These are phyloP conservation scores for Gobius niger DNA, from an alignment of 2,113 vertebrate genomes.

Conservation along the genomic window DNA sequence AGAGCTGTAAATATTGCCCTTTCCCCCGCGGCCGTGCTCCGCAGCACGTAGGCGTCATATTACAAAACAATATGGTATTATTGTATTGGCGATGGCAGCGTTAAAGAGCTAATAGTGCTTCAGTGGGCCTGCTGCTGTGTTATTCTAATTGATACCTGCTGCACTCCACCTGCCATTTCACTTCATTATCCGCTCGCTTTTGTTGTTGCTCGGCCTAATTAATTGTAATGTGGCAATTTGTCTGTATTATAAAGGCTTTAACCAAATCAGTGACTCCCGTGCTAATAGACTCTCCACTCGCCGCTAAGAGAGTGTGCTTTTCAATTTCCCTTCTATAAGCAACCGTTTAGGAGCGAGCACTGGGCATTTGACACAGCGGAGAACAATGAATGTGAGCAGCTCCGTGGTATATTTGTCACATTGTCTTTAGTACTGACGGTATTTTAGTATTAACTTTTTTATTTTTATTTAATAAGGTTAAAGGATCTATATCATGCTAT, in stretches of 20 bases:
- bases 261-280: slow-evolving; percentile 54
- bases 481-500: too few relatives aligned
- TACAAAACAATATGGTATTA: slow-evolving; percentile 43
- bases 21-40: slow-evolving; percentile 9
- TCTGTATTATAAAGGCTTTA: slow-evolving; percentile 59
- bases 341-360: slow-evolving; percentile 40
- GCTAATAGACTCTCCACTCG: slow-evolving; percentile 55
- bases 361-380: slow-evolving; percentile 29
- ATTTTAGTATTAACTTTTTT: too few relatives aligned
- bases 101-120: slow-evolving; percentile 51
- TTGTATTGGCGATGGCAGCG: slow-evolving; percentile 33
- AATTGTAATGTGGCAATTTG: slow-evolving; percentile 65
- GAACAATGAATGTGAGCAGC: slow-evolving; percentile 19
- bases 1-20: neutral
- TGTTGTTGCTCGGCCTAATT: slow-evolving; percentile 63
- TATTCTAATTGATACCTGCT: slow-evolving; percentile 61
- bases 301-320: slow-evolving; percentile 56
- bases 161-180: slow-evolving; percentile 53
- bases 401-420: slow-evolving; percentile 11
- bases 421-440: neutral
- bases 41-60: slow-evolving; percentile 14
- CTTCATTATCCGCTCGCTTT: slow-evolving; percentile 63
- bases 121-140: slow-evolving; percentile 30
- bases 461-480: too few relatives aligned
- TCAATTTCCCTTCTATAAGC: slow-evolving; percentile 56